phyloP scores from a whole-genome alignment of 2,797 vertebrate genomes.

The Hipposideros larvatus region DNA sequence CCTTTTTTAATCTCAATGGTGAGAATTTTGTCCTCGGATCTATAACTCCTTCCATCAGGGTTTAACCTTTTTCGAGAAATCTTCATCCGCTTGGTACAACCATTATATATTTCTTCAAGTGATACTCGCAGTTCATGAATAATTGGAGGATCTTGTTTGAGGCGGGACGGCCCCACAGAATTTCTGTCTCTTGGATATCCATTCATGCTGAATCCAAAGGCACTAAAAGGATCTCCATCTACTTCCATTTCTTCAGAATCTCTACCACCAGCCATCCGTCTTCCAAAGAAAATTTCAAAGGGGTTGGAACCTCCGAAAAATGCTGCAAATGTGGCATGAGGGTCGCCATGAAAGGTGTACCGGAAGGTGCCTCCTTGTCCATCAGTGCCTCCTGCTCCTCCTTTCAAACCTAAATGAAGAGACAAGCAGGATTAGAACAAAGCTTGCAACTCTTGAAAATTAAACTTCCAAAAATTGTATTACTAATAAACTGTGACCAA shows the following conservation, averaged over 20 bases:
- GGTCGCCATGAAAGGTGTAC: constrained; percentile 98
- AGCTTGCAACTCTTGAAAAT: background rate
- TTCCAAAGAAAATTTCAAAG: constrained; percentile 98
- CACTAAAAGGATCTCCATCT: constrained; percentile 95
- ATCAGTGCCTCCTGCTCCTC: constrained; percentile 94
- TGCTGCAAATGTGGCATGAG: constrained; percentile 98
- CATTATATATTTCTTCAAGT: constrained; percentile 97
- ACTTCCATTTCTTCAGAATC: constrained; percentile 98
- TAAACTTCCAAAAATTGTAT: background rate
- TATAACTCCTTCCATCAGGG: constrained; percentile 95
- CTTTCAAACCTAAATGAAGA: constrained; percentile 93
- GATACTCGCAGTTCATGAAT: constrained; percentile 97
- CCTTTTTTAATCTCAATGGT: constrained; percentile 98
- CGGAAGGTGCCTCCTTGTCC: constrained; percentile 96
- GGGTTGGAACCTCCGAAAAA: constrained; percentile 99
- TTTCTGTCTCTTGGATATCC: constrained; percentile 97
- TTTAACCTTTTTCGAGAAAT: constrained; percentile 98
- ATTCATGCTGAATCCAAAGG: constrained; percentile 97
- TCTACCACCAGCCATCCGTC: constrained; percentile 93
- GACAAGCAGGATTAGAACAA: constrained; percentile 68
- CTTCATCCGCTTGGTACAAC: constrained; percentile 98
- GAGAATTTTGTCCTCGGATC: constrained; percentile 98
- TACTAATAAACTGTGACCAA: constrained; percentile 14
- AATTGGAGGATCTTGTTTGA: constrained; percentile 97
- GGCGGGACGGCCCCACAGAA: constrained; percentile 92